A percentile compares a stretch with the other conserved stretches of the same genome.
phyloP scores from a whole-genome alignment of 2,113 vertebrate genomes.

The Cavia aperea region DNA sequence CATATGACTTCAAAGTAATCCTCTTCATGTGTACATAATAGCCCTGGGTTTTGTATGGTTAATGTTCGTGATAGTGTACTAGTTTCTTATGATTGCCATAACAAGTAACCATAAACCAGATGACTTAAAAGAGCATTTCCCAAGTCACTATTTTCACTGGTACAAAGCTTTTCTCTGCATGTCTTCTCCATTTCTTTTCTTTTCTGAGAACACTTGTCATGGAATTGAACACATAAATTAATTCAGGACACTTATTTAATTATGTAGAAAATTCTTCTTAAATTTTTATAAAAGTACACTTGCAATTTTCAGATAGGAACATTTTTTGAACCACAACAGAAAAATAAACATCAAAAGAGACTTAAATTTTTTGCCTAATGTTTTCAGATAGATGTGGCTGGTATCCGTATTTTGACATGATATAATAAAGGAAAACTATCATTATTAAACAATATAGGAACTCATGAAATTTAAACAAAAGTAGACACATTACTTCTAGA shows the following conservation, averaged over 20 bases:
- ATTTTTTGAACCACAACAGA: neutral
- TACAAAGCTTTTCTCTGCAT: neutral
- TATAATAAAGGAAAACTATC: neutral
- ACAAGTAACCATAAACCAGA: neutral
- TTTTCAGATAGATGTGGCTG: neutral
- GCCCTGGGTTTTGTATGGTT: neutral
- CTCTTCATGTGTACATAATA: too few relatives aligned
- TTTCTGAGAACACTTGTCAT: neutral
- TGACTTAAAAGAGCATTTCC: neutral
- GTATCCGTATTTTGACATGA: neutral
- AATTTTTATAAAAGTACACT: neutral
- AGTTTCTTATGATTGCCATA: neutral
- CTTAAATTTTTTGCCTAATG: neutral
- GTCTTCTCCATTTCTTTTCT: accelerated
- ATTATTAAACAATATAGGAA: neutral
- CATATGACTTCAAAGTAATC: neutral
- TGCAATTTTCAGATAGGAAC: neutral
- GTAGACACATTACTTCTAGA: neutral
- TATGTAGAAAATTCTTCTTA: neutral
- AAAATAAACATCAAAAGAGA: neutral
- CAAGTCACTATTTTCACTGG: neutral
- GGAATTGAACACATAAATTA: neutral
- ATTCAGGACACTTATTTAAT: neutral
- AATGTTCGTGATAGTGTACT: neutral
- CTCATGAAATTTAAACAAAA: neutral